Conservation (phyloP, 2,797 vertebrate species). For the Sandelia bainsii region DNA sequence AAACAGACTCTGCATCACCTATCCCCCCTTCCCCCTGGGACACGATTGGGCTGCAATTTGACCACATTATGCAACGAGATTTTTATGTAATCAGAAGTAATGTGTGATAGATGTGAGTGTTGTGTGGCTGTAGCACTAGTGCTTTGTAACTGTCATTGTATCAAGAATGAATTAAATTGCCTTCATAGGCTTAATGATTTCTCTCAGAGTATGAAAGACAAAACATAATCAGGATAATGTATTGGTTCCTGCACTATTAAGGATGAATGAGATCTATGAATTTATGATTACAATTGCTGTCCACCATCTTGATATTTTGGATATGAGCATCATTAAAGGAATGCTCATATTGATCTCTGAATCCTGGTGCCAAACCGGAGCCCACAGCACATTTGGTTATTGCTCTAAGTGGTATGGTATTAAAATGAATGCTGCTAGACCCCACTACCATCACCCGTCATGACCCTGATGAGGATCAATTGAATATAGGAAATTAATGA, state of each 20-base stretch:
- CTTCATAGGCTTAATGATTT: slow-evolving; percentile 5
- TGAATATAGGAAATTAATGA: neutral
- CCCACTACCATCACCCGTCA: neutral
- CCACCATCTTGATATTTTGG: neutral
- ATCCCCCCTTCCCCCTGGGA: neutral
- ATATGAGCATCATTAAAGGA: neutral
- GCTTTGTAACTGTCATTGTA: slow-evolving; percentile 27
- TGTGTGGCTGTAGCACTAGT: neutral
- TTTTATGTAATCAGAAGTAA: slow-evolving; percentile 17
- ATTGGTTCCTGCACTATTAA: slow-evolving; percentile 4
- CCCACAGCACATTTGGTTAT: neutral
- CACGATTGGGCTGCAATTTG: neutral
- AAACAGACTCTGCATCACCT: too few species aligned
- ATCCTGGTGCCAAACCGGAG: neutral
- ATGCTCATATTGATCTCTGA: neutral
- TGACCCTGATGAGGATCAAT: neutral
- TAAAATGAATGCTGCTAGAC: neutral
- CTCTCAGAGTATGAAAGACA: neutral
- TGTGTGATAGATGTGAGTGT: slow-evolving; percentile 12
- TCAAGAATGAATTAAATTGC: slow-evolving; percentile 10
- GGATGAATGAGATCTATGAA: neutral
- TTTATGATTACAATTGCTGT: slow-evolving; percentile 1
- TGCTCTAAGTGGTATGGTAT: neutral
- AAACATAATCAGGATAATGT: neutral
- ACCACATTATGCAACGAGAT: neutral